Base-by-base conservation (phyloP, 2,797 vertebrate species). In the Luscinia luscinia region DNA sequence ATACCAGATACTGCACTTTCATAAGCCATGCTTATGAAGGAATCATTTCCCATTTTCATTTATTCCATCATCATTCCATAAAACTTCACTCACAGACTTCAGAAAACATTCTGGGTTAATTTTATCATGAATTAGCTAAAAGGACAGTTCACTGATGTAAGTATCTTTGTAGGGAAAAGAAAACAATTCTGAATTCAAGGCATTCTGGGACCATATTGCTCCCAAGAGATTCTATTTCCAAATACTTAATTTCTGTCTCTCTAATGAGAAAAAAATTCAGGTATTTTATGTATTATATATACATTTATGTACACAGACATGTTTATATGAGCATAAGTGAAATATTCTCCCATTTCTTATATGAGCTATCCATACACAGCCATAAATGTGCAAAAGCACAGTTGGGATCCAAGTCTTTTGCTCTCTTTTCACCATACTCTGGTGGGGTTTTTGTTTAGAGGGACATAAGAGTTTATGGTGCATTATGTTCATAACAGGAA, bases 121-220 rank as follows among this genome's bases (percentile, higher is more conserved):
- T 67, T 24, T 28, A n/a, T 64, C 40, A 54, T 15, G 9, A 75
- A 46, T 48, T 43, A 61, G 30, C 14, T 64, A 43, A 58, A 52
- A 41, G 11, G 13, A 52, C 9, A n/a, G 12, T 9, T 88, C 1
- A 0, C 15, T 22, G 43, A 49, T 61, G 1, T 22, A 57, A 80
- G 21, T 30, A 2, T 55, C n/a, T 78, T 54, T 52, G 36, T 2
- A 77, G 10, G 40, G 48, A 73, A 72, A 61, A 43, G 16, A 36
- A 41, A 57, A 43, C 6, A 51, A 54, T 32, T 54, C 9, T 52
- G 38, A 36, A 69, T 69, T 43, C 11, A 48, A 63, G 45, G 49
- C 28, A 67, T 48, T 54, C 45, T 69, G 23, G 51, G 18, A 30
- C 2, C 9, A 8, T n/a, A 8, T 22, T 0, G 0, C 10, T 63